Evolutionary conservation across 2,888 invertebrate species (phyloP).

Genomic region (Lobophora halterata): DNA sequence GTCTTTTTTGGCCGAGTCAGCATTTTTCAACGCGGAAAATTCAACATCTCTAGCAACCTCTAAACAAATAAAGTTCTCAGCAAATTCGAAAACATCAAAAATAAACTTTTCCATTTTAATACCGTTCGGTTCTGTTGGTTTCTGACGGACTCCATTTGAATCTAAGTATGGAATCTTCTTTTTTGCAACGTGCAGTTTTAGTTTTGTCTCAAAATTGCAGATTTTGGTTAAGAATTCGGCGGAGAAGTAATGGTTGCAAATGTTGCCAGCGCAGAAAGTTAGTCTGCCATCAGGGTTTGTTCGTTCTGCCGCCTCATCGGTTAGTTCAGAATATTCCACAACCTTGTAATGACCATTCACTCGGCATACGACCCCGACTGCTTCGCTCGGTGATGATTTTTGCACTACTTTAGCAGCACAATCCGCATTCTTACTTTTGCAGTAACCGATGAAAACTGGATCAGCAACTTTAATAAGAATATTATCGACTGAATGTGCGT

Average conservation of each 20-base stretch:
- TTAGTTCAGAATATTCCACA: slow-evolving; percentile 98
- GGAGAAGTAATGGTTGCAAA: slow-evolving; percentile 99
- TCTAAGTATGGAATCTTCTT: slow-evolving; percentile 97
- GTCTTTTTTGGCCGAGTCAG: slow-evolving; percentile 92
- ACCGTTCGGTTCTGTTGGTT: slow-evolving; percentile 93
- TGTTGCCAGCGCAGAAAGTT: slow-evolving; percentile 96
- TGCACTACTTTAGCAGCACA: slow-evolving; percentile 98
- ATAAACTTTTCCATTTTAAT: slow-evolving; percentile 99
- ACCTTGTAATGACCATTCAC: slow-evolving; percentile 95
- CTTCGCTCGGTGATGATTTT: slow-evolving; percentile 94
- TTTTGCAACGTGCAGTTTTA: slow-evolving; percentile 96
- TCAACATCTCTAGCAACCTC: slow-evolving; percentile 95
- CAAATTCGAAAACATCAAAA: slow-evolving; percentile 98
- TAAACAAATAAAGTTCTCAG: slow-evolving; percentile 94
- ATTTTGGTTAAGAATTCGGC: slow-evolving; percentile 90
- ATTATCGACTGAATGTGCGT: slow-evolving; percentile 99
- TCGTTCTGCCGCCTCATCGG: slow-evolving; percentile 91
- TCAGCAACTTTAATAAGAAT: slow-evolving; percentile 98
- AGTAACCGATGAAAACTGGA: slow-evolving; percentile 97
- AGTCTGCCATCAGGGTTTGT: slow-evolving; percentile 89
- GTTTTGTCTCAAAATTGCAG: slow-evolving; percentile 85
- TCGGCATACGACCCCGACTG: slow-evolving; percentile 97
- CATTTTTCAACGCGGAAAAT: slow-evolving; percentile 98
- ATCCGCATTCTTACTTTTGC: slow-evolving; percentile 92
- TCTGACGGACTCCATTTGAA: slow-evolving; percentile 83